A percentile compares a stretch with the other conserved stretches of the same genome.
phyloP scores from a whole-genome alignment of 2,888 invertebrate species.

The Drepanosiphum platanoidis region DNA sequence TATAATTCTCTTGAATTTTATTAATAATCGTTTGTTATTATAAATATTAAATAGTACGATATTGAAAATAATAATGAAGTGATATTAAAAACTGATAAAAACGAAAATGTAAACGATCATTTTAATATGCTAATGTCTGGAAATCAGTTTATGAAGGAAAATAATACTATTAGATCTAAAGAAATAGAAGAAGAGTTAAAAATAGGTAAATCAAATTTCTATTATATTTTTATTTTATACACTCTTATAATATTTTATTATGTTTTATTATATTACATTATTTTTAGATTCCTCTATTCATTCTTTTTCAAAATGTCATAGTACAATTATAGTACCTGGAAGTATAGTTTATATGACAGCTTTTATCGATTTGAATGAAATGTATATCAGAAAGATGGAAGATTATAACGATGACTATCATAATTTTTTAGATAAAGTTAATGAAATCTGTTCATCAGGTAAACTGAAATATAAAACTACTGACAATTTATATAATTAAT shows the following conservation, averaged over 20 bases:
- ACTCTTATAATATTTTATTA: slow-evolving; percentile 17
- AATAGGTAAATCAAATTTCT: neutral
- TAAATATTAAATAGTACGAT: neutral
- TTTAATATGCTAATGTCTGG: slow-evolving; percentile 30
- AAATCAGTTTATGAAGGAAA: neutral
- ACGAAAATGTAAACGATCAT: slow-evolving; percentile 30
- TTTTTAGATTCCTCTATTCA: slow-evolving; percentile 18
- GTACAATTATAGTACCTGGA: slow-evolving; percentile 1
- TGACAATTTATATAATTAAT: neutral
- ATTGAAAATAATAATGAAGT: slow-evolving; percentile 34
- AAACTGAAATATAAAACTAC: neutral
- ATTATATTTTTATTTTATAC: neutral
- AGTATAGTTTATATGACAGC: slow-evolving; percentile 42
- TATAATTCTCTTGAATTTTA: neutral
- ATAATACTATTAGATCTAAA: neutral
- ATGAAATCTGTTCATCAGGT: slow-evolving; percentile 40
- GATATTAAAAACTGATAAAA: slow-evolving; percentile 32
- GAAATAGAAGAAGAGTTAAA: slow-evolving; percentile 2
- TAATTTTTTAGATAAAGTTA: slow-evolving; percentile 33
- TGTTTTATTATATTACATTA: neutral
- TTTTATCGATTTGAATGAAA: slow-evolving; percentile 38
- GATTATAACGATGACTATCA: slow-evolving; percentile 47
- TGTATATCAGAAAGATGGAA: slow-evolving; percentile 39
- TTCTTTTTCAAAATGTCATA: neutral
- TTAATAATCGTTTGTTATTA: too few relatives aligned